phyloP scores from a whole-genome alignment of 2,888 invertebrate genomes.

The Lapara coniferarum region DNA sequence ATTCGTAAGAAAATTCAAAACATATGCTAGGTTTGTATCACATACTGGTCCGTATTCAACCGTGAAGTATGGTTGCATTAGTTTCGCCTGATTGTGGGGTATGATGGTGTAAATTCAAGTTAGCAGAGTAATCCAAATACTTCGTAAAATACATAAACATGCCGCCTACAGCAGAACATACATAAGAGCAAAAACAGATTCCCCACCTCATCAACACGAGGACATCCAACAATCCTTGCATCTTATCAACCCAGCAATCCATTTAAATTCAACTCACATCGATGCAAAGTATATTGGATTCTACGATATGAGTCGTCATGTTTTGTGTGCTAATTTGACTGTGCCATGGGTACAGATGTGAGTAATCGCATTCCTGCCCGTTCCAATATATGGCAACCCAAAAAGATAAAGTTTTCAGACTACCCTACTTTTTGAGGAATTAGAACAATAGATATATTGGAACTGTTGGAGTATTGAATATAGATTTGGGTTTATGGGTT shows the following conservation, averaged over 20 bases:
- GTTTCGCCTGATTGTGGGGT: no score
- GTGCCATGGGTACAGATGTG: slow-evolving; percentile 21
- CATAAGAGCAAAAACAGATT: no score
- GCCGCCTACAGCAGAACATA: no score
- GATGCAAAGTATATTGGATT: slow-evolving; percentile 1
- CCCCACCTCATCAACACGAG: neutral
- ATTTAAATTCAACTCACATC: slow-evolving; percentile 16
- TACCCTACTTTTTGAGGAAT: neutral
- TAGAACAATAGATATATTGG: neutral
- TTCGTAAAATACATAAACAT: no score
- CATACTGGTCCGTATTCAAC: no score
- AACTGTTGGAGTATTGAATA: no score
- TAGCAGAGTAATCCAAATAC: no score
- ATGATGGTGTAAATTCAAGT: no score
- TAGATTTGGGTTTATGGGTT: no score
- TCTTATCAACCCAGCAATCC: neutral
- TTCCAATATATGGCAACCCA: neutral
- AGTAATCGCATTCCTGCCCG: slow-evolving; percentile 26
- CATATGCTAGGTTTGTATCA: no score
- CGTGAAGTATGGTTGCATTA: no score
- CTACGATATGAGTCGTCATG: slow-evolving; percentile 20
- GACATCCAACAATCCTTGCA: neutral
- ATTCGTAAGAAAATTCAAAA: no score
- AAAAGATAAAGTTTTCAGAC: neutral
- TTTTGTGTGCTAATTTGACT: slow-evolving; percentile 27